Evolutionary conservation across 2,797 vertebrate species (phyloP).

Genomic region (Pogoniulus pusillus): DNA sequence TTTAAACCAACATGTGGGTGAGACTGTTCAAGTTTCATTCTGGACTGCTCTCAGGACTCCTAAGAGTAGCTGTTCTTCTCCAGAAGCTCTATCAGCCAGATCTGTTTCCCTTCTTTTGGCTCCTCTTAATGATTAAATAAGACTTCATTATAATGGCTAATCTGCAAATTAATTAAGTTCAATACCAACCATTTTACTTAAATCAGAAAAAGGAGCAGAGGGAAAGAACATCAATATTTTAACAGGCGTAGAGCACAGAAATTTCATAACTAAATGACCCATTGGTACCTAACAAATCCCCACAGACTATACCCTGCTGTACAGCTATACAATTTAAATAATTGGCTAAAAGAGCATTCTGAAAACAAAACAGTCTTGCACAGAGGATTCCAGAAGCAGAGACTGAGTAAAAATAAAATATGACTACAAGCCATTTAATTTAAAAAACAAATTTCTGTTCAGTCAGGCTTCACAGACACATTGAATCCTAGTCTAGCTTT

Average conservation of each 20-base stretch:
- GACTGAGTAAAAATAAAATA: neutral
- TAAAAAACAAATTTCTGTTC: neutral
- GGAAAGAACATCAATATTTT: constrained; percentile 38
- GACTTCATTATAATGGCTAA: constrained; percentile 28
- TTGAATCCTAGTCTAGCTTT: neutral
- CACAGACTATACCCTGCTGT: neutral
- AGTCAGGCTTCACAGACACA: neutral
- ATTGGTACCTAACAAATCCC: neutral
- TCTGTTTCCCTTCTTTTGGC: neutral
- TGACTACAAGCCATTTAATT: neutral
- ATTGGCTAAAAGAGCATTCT: neutral
- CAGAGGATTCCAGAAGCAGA: neutral
- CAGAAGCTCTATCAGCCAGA: neutral
- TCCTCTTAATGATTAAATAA: neutral
- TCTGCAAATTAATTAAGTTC: constrained; percentile 44
- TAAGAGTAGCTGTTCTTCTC: neutral
- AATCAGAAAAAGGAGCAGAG: constrained; percentile 1
- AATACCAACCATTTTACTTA: constrained; percentile 23
- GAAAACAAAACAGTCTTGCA: neutral
- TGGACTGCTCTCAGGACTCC: neutral
- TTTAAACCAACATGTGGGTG: neutral
- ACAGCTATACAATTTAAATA: constrained; percentile 22
- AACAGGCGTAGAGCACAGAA: neutral
- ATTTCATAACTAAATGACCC: constrained; percentile 37
- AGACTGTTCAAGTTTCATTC: neutral